Base-by-base conservation (phyloP, 2,797 vertebrate genomes). In the Margarornis squamiger region DNA sequence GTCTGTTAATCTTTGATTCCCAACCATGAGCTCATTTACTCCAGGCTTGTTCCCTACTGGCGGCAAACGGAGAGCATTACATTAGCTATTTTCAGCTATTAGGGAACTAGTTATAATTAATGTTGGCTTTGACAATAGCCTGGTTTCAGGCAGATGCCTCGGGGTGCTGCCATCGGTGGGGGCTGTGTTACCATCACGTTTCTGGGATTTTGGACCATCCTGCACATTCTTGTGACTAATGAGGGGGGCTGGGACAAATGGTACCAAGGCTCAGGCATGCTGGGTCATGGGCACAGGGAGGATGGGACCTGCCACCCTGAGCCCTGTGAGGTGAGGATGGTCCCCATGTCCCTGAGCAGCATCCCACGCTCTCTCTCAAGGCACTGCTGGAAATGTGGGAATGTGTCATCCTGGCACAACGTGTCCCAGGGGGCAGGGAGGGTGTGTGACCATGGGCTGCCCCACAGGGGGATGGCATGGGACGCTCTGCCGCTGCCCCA, bases 1-100 rank as follows among this genome's bases (percentile, higher is more conserved):
- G 93, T 90, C 76, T 90, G 93, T 93, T 94, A 92, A 94, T 93
- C 96, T 96, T 95, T 90, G 91, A 95, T 95, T 95, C 89, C 93
- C 81, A 94, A 76, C 91, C 92, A 86, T 32, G 87, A 97, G 92
- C 95, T 96, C 90, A 90, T 96, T 96, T 94, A 86, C 91, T 92
- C 82, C 51, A 87, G 79, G 43, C 87, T 91, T 83, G 87, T 95
- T 94, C 96, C 95, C 95, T 70, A 86, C 95, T 76, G 94, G 92
- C 74, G 7, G 85, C 76, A 78, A 92, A 88, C 17, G 5, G 82
- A 89, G 84, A 86, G 85, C 68, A 13, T 43, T 38, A 19, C 73
- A 55, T 93, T 78, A 29, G 79, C 91, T 92, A 86, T 91, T 93
- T 79, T 72, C 91, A 79, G 88, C 91, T 93, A 78, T 78, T 90